Evolutionary conservation across 1,140 invertebrate genomes (phyloP).

Genomic region (Drosophila pseudoananassae): DNA sequence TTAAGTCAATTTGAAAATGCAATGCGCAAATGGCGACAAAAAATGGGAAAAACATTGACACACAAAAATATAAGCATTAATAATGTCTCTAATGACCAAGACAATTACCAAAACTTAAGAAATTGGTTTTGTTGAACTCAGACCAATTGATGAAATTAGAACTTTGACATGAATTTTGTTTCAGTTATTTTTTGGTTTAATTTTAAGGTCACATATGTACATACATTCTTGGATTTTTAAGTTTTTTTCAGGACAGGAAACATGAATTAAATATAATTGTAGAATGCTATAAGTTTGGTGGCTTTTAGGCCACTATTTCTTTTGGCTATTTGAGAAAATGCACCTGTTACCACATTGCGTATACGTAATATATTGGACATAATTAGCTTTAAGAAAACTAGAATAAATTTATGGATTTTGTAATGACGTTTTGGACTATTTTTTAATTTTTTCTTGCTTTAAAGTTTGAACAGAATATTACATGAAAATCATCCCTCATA

Average conservation of each 20-base stretch:
- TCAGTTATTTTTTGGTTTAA: background rate
- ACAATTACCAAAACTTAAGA: constrained; percentile 42
- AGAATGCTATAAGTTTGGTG: constrained; percentile 11
- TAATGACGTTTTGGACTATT: background rate
- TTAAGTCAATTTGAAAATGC: constrained; percentile 69
- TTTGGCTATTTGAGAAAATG: background rate
- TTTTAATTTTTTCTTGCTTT: no score
- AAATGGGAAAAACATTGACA: constrained; percentile 21
- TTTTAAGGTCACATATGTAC: background rate
- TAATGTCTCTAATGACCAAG: constrained; percentile 49
- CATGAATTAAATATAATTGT: background rate
- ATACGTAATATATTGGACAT: constrained; percentile 41
- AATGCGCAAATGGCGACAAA: constrained; percentile 59
- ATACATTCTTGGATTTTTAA: background rate
- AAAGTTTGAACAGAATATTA: no score
- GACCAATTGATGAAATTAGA: constrained; percentile 18
- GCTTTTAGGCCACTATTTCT: background rate
- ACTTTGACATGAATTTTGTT: constrained; percentile 8
- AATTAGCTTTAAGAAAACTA: background rate
- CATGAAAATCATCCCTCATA: no score
- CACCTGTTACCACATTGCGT: constrained; percentile 29
- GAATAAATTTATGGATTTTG: background rate
- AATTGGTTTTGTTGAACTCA: constrained; percentile 16
- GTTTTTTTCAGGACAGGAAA: background rate
- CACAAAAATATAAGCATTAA: constrained; percentile 10